These are phyloP conservation scores for Sicus ferrugineus DNA, from an alignment of 2,888 invertebrate genomes.

Conservation along the genomic window DNA sequence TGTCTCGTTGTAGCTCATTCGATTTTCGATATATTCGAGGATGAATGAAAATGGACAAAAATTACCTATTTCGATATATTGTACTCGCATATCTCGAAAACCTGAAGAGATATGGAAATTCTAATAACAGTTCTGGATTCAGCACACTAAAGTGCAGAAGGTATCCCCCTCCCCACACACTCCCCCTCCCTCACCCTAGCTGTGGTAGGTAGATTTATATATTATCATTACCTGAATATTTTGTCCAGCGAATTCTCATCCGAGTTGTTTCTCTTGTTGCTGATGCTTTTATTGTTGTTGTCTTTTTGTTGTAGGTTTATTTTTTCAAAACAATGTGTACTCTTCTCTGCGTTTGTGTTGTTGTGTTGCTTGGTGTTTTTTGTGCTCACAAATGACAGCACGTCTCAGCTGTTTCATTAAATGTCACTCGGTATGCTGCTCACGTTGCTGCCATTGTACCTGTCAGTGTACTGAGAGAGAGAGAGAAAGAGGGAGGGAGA, in stretches of 20 bases:
- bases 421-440: conserved; percentile 2
- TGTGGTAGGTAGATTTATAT: neutral
- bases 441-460: conserved; percentile 34
- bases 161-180: too few relatives aligned
- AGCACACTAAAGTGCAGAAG: too few relatives aligned
- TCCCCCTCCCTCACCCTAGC: too few relatives aligned
- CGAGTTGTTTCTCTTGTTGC: neutral
- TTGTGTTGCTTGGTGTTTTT: neutral
- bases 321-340: neutral
- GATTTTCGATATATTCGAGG: too few relatives aligned
- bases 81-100: too few relatives aligned
- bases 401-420: conserved; percentile 28
- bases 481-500: neutral
- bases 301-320: neutral
- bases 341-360: neutral
- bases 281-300: neutral
- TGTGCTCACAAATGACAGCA: conserved; percentile 17
- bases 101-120: too few relatives aligned
- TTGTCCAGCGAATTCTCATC: conserved; percentile 6
- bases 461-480: neutral
- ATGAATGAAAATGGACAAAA: too few relatives aligned
- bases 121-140: too few relatives aligned
- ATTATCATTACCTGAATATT: neutral
- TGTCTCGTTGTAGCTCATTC: too few relatives aligned
- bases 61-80: too few relatives aligned